Conservation (phyloP, 2,888 invertebrate genomes). For the Rotaria sp. region DNA sequence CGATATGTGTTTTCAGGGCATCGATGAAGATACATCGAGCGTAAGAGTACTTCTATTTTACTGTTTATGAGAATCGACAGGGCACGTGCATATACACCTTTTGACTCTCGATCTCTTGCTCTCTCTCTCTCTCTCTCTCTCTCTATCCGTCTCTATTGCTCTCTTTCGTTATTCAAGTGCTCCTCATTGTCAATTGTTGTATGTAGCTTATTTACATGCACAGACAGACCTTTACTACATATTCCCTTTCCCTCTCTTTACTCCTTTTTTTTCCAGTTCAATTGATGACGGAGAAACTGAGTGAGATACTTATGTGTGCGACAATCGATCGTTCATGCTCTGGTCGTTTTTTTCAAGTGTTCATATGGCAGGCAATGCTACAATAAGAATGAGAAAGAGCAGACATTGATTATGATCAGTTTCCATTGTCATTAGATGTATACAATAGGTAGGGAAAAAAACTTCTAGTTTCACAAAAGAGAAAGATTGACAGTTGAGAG, state of each 20-base stretch:
- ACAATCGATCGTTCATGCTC: conserved; percentile 22
- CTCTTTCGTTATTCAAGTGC: neutral
- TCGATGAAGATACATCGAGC: conserved; percentile 22
- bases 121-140: neutral
- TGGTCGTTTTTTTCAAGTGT: neutral
- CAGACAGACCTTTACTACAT: conserved; percentile 19
- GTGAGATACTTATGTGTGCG: conserved; percentile 22
- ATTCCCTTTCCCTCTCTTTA: conserved; percentile 8
- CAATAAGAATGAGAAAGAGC: neutral
- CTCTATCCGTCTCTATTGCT: neutral
- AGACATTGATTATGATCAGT: conserved; percentile 19
- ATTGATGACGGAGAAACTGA: conserved; percentile 15
- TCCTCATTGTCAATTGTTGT: conserved; percentile 5
- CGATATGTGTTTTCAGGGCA: conserved; percentile 11
- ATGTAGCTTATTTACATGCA: conserved; percentile 15
- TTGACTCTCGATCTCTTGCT: neutral
- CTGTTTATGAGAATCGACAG: conserved; percentile 20
- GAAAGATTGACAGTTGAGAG: conserved; percentile 17
- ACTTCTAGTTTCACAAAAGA: conserved; percentile 13
- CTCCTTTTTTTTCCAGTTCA: conserved; percentile 2
- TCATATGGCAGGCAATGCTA: conserved; percentile 17
- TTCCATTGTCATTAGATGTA: neutral
- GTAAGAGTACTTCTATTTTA: conserved; percentile 15
- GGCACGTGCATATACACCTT: neutral
- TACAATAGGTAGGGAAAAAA: neutral